Percentiles rank a stretch among this genome's conserved stretches.
Conservation (phyloP, 2,888 invertebrate genomes). For the Rhagonycha lutea region DNA sequence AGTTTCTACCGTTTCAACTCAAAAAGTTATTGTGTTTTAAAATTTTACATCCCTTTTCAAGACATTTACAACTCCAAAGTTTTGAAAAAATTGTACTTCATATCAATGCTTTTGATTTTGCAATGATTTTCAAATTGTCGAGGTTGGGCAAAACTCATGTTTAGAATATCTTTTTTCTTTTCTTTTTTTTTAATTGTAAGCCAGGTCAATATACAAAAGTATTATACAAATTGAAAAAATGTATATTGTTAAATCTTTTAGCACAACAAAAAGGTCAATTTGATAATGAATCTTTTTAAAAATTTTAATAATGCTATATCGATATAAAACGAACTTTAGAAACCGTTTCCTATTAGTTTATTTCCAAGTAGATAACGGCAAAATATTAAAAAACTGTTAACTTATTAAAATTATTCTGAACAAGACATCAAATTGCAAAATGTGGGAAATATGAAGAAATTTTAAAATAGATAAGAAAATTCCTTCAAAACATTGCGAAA, state of each 20-base stretch:
- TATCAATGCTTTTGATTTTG: no score
- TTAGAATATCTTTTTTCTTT: no score
- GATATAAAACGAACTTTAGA: neutral
- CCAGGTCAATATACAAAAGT: no score
- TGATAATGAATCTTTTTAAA: neutral
- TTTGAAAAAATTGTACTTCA: no score
- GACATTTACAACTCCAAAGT: no score
- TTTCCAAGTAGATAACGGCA: neutral
- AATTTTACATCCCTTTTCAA: no score
- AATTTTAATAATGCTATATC: neutral
- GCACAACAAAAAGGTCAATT: neutral
- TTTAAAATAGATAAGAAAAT: neutral
- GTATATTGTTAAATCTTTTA: neutral
- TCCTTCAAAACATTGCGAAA: neutral
- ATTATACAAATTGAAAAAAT: neutral
- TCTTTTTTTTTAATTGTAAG: no score
- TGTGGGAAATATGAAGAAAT: neutral
- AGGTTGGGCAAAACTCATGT: no score
- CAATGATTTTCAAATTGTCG: no score
- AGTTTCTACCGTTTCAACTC: no score
- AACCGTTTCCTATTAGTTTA: neutral
- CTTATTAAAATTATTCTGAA: neutral
- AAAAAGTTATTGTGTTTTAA: no score
- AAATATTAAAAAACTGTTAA: neutral
- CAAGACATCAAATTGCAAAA: neutral